phyloP scores from a whole-genome alignment of 2,797 vertebrate genomes.

The Synanceia verrucosa region DNA sequence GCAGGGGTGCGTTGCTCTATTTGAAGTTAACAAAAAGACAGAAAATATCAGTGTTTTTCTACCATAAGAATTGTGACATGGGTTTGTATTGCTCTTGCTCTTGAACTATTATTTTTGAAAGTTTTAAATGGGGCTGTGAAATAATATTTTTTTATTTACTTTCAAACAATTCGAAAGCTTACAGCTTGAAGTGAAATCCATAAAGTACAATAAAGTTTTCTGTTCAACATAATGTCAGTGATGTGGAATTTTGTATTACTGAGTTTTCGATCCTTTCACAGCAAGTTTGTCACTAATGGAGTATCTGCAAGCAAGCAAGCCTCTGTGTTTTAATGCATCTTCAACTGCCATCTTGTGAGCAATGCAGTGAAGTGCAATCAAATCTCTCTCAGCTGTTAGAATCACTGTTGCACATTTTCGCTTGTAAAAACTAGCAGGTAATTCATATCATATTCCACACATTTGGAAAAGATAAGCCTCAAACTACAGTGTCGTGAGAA shows the following conservation, averaged over 20 bases:
- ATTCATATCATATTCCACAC: background rate
- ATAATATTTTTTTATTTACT: background rate
- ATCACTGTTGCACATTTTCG: background rate
- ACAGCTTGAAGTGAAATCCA: background rate
- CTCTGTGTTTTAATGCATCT: background rate
- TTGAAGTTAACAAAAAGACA: background rate
- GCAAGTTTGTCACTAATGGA: slow-evolving; percentile 12
- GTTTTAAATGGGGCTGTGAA: background rate
- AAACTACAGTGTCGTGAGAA: background rate
- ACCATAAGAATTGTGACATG: background rate
- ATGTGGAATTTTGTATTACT: background rate
- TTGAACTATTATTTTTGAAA: background rate
- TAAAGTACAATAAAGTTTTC: background rate
- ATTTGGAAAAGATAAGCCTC: background rate
- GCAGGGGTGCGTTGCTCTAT: background rate
- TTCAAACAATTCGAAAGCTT: background rate
- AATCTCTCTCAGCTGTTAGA: background rate
- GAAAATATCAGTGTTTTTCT: background rate
- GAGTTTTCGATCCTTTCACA: background rate
- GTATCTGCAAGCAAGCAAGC: background rate
- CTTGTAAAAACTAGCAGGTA: background rate
- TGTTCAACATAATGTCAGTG: background rate
- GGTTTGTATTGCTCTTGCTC: background rate
- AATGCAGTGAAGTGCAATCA: slow-evolving; percentile 36
- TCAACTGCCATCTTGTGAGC: slow-evolving; percentile 68